phyloP scores from a whole-genome alignment of 1,140 invertebrate species.

The Penaeus japonicus region DNA sequence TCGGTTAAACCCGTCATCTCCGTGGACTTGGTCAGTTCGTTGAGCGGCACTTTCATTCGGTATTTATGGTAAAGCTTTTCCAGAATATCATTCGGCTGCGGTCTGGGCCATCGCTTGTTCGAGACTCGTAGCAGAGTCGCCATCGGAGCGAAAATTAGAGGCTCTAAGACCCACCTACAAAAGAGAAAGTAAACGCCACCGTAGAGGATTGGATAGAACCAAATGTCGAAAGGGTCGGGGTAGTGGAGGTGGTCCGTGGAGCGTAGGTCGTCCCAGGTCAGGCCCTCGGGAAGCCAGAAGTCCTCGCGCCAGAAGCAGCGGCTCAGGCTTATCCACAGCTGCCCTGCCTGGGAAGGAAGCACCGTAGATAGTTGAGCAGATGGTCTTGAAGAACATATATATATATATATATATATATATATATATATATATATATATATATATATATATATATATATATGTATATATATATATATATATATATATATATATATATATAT shows the following conservation, averaged over 20 bases:
- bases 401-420: too few relatives aligned
- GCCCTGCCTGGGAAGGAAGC: not conserved
- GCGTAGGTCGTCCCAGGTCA: constrained; percentile 83
- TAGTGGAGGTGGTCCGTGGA: constrained; percentile 80
- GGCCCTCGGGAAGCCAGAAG: constrained; percentile 71
- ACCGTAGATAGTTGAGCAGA: too few relatives aligned
- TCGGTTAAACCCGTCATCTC: constrained; percentile 87
- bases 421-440: too few relatives aligned
- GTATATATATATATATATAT: too few relatives aligned
- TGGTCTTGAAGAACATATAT: too few relatives aligned
- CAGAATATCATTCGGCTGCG: not conserved
- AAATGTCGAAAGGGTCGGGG: constrained; percentile 81
- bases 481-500: too few relatives aligned
- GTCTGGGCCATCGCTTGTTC: not conserved
- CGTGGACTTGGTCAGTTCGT: constrained; percentile 66
- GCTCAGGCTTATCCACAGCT: not conserved
- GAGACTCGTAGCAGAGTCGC: not conserved
- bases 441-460: too few relatives aligned
- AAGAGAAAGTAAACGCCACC: not conserved
- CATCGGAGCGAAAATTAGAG: constrained; percentile 9
- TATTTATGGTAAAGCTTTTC: not conserved
- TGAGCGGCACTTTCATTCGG: not conserved
- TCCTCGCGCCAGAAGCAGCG: constrained; percentile 7
- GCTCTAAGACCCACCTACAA: not conserved
- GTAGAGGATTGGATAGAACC: constrained; percentile 25